Evolutionary conservation across 1,140 invertebrate species (phyloP), one percentile per base, ranked within the genome.

Genomic region (Nylanderia fulva): DNA sequence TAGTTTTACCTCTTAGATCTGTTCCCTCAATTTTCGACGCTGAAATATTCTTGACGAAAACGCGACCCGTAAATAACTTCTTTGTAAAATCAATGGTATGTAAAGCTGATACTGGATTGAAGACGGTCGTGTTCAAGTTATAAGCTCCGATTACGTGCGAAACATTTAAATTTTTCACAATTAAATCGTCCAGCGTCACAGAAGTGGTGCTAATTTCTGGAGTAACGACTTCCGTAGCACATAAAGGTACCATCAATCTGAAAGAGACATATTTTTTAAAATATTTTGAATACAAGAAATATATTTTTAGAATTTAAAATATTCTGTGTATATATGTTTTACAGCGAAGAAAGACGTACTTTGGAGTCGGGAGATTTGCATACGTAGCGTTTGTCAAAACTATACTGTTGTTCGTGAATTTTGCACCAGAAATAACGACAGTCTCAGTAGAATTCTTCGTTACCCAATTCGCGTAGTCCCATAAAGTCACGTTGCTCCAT

Each of bases 401-500:
- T 6, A 92, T 33, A 72, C 72, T 88, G 36, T 85, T 66, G 0
- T 15, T 63, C 29, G 84, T 63, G 24, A 61, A 77, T 86, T 93
- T 93, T 11, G 21, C 85, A 45, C 92, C 92, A 21, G 89, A 91
- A 54, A 93, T 88, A 48, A 79, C 45, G 11, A 86, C 21, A 24
- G 60, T 66, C 5, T 86, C 48, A 11, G 61, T 9, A 39, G 79
- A 79, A 79, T 84, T 88, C 21, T 60, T 86, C 4, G 87, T 90
- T 48, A 93, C n/a, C 87, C 88, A 93, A 33, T 86, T 88, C 18
- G 79, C 29, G 5, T 69, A 83, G 18, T 84, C 72, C 42, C 58
- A 39, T 6, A 91, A 18, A 13, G 79, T 91, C 15, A 92, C 54
- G n/a, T 93, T 92, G 1, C 1, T 89, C 91, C 89, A 93, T 58